Conservation (phyloP, 2,888 invertebrate species). For the Zele albiditarsus region DNA sequence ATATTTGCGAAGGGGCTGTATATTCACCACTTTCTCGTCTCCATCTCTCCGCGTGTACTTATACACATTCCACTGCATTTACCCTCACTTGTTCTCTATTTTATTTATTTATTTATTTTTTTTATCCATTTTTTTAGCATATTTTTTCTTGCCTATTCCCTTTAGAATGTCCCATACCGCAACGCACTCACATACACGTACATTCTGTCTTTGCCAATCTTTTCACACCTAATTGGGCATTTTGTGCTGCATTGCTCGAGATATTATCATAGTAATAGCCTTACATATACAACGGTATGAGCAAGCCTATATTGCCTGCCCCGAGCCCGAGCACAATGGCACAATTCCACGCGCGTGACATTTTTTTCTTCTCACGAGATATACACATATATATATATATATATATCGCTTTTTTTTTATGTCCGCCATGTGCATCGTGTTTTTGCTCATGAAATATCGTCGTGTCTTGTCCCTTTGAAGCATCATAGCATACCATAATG, state of each 20-base stretch:
- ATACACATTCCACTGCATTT: not conserved
- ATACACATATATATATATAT: constrained; percentile 14
- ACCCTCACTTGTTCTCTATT: constrained; percentile 25
- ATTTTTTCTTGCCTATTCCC: constrained; percentile 40
- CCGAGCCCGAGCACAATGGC: constrained; percentile 55
- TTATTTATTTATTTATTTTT: constrained; percentile 41
- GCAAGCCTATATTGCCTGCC: constrained; percentile 50
- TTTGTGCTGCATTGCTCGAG: constrained; percentile 61
- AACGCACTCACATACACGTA: not conserved
- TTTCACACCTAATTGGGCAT: constrained; percentile 68
- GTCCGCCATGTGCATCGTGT: not conserved
- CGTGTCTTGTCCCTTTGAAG: not conserved
- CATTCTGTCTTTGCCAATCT: constrained; percentile 47
- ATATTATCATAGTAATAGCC: constrained; percentile 67
- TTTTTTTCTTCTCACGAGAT: constrained; percentile 28
- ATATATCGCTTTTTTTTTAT: not conserved
- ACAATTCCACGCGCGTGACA: constrained; percentile 54
- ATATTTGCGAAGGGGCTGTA: not conserved
- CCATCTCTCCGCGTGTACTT: not conserved
- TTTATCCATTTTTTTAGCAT: constrained; percentile 19
- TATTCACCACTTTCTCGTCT: not conserved
- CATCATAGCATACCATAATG: no score
- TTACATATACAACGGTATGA: constrained; percentile 46
- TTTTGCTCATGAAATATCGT: not conserved
- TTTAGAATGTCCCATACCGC: not conserved